Conservation (phyloP, 2,797 vertebrate genomes). For the Neosilurus hyrtlii region DNA sequence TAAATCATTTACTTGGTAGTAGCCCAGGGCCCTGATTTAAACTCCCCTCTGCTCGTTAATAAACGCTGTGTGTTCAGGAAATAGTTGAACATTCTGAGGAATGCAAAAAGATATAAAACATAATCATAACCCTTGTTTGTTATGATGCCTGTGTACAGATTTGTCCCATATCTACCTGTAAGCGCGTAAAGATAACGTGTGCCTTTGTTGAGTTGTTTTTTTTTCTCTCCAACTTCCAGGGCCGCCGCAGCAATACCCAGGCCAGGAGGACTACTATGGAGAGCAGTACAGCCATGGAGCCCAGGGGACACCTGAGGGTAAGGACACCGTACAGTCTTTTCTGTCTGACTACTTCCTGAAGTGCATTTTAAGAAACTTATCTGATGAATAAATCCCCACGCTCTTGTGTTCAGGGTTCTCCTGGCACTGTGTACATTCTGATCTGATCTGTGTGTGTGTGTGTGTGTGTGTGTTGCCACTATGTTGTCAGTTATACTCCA, state of each 20-base stretch:
- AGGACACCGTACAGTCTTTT: neutral
- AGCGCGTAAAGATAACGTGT: neutral
- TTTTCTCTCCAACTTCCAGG: conserved; percentile 81
- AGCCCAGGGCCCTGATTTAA: neutral
- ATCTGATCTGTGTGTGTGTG: too few relatives aligned
- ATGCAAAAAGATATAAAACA: neutral
- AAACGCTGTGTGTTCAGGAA: neutral
- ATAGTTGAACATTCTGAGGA: neutral
- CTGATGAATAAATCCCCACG: neutral
- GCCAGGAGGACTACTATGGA: conserved; percentile 99
- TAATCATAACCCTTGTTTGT: neutral
- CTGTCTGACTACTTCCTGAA: neutral
- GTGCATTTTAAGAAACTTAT: neutral
- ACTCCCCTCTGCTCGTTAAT: neutral
- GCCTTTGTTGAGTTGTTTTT: conserved; percentile 32
- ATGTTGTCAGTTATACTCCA: neutral
- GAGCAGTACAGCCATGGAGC: conserved; percentile 99
- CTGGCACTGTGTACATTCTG: neutral
- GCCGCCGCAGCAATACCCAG: conserved; percentile 99
- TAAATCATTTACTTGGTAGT: neutral
- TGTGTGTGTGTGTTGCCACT: too few relatives aligned
- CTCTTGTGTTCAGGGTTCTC: neutral
- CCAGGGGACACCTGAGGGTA: conserved; percentile 98
- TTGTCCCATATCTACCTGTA: neutral
- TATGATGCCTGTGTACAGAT: neutral